Base-by-base conservation (phyloP, 2,113 vertebrate species). In the Xenopus tropicalis region DNA sequence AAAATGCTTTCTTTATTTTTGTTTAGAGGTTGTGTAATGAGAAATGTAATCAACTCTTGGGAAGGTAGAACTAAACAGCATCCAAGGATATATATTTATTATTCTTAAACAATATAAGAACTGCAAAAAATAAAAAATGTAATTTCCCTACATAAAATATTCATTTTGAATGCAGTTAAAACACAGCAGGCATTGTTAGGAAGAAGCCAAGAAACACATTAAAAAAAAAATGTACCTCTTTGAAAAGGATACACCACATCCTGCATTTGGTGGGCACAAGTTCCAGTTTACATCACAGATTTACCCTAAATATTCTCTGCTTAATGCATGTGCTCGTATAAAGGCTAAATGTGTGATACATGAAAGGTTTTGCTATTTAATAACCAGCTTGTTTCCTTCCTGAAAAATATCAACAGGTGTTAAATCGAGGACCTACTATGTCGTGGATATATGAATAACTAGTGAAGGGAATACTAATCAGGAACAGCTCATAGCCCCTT, bases 171-270 rank as follows among this genome's bases (percentile, higher is more conserved):
- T 82, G 79, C 77, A 83, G 83, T 78, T 79, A 74, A 81, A 86
- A 83, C 85, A 81, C 85, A 86, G 85, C 81, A 79, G 78, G 84
- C 80, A 83, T 80, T 84, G 84, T 79, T 80, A 82, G 82, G 79
- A 79, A 81, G 74, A 37, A 82, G 86, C 87, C 88, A 89, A 90
- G 80, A 84, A 79, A 89, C 89, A 87, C 84, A 89, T 63, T 78
- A 58, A 23, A 87, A 58, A 23, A 87, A 83, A 79, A 81, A 83
- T 88, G 84, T 64, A 79, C 73, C 70, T 82, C 84, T 90, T 88
- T 87, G 84, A 89, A 89, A 81, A 87, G 86, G 84, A 87, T 89
- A 86, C 78, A 82, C 85, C 81, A 90, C 87, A 89, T 90, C 86
- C 86, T 89, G 85, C 80, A 86, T 80, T 84, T 80, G 78, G 81